phyloP scores from a whole-genome alignment of 2,113 vertebrate genomes.

The Xyrauchen texanus region DNA sequence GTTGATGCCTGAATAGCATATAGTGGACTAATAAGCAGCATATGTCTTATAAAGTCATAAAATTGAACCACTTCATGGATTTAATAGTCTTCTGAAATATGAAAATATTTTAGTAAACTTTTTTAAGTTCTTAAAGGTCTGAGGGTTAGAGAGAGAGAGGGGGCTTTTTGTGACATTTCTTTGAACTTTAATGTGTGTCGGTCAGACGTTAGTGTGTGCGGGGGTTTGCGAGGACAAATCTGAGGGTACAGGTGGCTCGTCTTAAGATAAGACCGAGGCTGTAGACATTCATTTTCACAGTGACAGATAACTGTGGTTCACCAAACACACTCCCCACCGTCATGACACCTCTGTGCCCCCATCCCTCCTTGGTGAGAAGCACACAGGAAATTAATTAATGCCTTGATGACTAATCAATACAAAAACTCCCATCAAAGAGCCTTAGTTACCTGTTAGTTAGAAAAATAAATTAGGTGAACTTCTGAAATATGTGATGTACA shows the following conservation, averaged over 20 bases:
- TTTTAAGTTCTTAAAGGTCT: background rate
- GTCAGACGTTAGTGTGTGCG: background rate
- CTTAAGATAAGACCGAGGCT: slow-evolving; percentile 45
- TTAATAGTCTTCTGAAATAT: background rate
- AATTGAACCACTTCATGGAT: background rate
- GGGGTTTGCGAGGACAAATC: background rate
- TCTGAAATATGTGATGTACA: background rate
- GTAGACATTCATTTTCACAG: slow-evolving; percentile 12
- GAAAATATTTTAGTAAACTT: background rate
- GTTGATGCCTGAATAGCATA: too few relatives aligned
- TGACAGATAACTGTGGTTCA: slow-evolving; percentile 43
- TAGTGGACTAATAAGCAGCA: too few relatives aligned
- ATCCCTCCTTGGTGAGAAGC: slow-evolving; percentile 18
- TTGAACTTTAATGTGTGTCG: slow-evolving; percentile 27
- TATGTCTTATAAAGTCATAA: too few relatives aligned
- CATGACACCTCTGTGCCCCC: background rate
- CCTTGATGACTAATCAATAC: slow-evolving; percentile 18
- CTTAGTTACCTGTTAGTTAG: too few relatives aligned
- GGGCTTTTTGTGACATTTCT: slow-evolving; percentile 41
- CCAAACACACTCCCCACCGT: background rate
- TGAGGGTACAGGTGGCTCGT: slow-evolving; percentile 47
- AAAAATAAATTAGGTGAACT: slow-evolving; percentile 30
- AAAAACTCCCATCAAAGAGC: too few relatives aligned
- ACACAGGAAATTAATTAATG: slow-evolving; percentile 40
- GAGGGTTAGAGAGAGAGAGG: background rate